phyloP scores from a whole-genome alignment of 2,888 invertebrate genomes.

The Rhogogaster chlorosoma region DNA sequence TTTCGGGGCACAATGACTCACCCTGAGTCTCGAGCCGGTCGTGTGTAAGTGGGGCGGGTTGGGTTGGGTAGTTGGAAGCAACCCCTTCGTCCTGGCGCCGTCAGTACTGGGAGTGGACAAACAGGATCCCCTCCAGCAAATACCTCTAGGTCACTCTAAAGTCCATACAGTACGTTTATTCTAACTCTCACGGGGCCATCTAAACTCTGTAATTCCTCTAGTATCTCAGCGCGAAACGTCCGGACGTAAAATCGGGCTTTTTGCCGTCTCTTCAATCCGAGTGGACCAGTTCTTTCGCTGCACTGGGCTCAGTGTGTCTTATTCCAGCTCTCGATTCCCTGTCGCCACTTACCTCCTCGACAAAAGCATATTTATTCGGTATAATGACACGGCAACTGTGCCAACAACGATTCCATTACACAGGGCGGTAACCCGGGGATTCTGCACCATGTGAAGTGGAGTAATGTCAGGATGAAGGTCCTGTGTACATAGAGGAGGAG shows the following conservation, averaged over 20 bases:
- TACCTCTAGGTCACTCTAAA: constrained; percentile 49
- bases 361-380: constrained; percentile 33
- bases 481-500: background rate
- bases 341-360: background rate
- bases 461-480: constrained; percentile 9
- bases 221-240: constrained; percentile 10
- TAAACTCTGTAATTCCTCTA: constrained; percentile 36
- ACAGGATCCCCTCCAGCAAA: constrained; percentile 35
- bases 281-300: background rate
- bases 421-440: background rate
- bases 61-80: background rate
- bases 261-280: background rate
- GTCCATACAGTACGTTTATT: constrained; percentile 47
- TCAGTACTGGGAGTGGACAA: constrained; percentile 36
- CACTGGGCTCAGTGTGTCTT: background rate
- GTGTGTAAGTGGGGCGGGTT: background rate
- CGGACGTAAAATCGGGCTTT: background rate
- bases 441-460: background rate
- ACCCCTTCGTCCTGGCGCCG: background rate
- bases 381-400: constrained; percentile 32
- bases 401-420: constrained; percentile 33
- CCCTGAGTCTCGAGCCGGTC: constrained; percentile 14
- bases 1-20: constrained; percentile 54
- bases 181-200: constrained; percentile 40
- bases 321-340: background rate